Percentiles rank a stretch among this genome's conserved stretches.
phyloP scores from a whole-genome alignment of 92 coral and sea anemone genomes.

The Virgularia gustaviana region DNA sequence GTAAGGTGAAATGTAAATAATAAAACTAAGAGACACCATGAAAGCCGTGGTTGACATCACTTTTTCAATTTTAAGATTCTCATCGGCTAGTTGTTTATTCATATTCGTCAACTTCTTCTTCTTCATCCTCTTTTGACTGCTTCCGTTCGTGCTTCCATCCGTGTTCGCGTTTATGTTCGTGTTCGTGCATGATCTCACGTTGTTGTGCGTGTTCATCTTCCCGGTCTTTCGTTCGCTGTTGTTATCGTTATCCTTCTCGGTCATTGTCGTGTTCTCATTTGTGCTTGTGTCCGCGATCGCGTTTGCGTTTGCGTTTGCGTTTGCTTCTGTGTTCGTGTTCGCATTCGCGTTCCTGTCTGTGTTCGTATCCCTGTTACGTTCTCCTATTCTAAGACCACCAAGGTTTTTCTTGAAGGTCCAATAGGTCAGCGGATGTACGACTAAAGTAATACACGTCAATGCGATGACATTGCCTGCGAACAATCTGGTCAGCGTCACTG shows the following conservation, averaged over 20 bases:
- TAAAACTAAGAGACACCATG: slow-evolving; percentile 16
- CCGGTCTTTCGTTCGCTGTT: slow-evolving; percentile 4
- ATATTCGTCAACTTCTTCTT: neutral
- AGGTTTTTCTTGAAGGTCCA: slow-evolving; percentile 2
- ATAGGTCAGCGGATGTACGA: slow-evolving; percentile 21
- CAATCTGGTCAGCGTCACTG: neutral
- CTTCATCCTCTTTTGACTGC: slow-evolving; percentile 7
- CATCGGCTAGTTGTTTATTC: slow-evolving; percentile 1
- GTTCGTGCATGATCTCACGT: no score
- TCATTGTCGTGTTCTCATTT: no score
- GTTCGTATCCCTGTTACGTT: no score
- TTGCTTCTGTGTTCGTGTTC: no score
- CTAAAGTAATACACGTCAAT: neutral
- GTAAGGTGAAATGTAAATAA: neutral
- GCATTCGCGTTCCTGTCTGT: no score
- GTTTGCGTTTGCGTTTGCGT: no score
- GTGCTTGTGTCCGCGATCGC: no score
- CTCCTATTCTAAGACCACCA: no score
- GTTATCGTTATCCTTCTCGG: no score
- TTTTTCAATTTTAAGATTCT: slow-evolving; percentile 18
- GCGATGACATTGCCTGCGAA: slow-evolving; percentile 21
- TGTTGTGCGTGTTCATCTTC: neutral
- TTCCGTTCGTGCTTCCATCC: no score
- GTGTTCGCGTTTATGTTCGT: no score
- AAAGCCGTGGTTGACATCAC: slow-evolving; percentile 24